These are phyloP conservation scores for Romanomermis culicivorax DNA, from an alignment of 2,888 invertebrate genomes.

Conservation along the genomic window DNA sequence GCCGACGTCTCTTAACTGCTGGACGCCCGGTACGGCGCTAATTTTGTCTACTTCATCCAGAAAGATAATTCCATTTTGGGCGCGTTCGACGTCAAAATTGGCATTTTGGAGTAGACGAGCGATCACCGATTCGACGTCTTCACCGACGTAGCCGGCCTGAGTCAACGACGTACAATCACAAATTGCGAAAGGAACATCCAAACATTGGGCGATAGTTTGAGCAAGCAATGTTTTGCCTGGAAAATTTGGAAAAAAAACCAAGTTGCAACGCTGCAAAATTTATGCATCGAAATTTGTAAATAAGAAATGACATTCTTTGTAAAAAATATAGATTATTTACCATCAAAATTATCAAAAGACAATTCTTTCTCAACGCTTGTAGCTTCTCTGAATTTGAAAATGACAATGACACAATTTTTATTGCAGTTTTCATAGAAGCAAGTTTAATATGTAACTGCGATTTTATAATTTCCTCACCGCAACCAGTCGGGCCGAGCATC, in stretches of 20 bases:
- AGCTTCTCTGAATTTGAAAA: too few relatives aligned
- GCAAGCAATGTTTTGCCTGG: constrained; percentile 83
- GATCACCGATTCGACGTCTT: constrained; percentile 94
- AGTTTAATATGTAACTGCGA: too few relatives aligned
- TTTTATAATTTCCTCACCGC: constrained; percentile 36
- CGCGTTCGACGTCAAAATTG: constrained; percentile 84
- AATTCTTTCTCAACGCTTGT: too few relatives aligned
- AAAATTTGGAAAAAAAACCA: constrained; percentile 4
- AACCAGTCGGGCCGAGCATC: constrained; percentile 80
- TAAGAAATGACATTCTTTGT: not conserved
- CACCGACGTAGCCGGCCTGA: constrained; percentile 91
- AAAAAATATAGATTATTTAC: too few relatives aligned
- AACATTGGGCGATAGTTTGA: constrained; percentile 84
- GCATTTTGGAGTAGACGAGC: constrained; percentile 81
- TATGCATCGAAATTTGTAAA: not conserved
- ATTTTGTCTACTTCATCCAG: constrained; percentile 98
- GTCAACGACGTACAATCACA: constrained; percentile 92
- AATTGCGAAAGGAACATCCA: constrained; percentile 96
- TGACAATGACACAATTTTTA: too few relatives aligned
- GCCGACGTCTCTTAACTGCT: constrained; percentile 82
- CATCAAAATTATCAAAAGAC: too few relatives aligned
- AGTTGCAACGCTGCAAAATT: not conserved
- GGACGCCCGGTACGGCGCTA: constrained; percentile 78
- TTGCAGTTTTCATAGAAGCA: too few relatives aligned
- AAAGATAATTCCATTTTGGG: constrained; percentile 85